Base-by-base conservation (phyloP, 2,113 vertebrate genomes). In the Strix uralensis region DNA sequence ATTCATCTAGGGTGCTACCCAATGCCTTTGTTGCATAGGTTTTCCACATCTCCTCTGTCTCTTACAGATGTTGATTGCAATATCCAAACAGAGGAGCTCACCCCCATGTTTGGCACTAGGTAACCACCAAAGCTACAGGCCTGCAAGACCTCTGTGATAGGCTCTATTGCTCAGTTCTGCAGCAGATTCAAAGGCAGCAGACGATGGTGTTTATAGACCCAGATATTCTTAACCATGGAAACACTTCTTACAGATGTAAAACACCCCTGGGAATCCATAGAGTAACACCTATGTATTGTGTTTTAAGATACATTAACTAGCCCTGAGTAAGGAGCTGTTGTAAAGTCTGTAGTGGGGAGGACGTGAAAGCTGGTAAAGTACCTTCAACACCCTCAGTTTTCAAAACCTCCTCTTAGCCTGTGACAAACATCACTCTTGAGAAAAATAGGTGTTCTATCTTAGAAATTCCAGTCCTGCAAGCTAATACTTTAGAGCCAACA, bases 391-490 rank as follows among this genome's bases (percentile, higher is more conserved):
- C 2, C 3, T 46, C 42, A 15, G 7, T 51, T 36, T 67, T 82
- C 12, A 32, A 61, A 84, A 40, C 7, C 7, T 36, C 8, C 27
- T 57, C 30, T 89, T 65, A 62, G 30, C 15, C 14, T 7, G 2
- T 12, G 18, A 20, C 7, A 59, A 44, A 30, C 7, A 21, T 14
- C 3, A 23, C 5, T 71, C 11, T 11, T 27, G 32, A 92, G n/a
- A 78, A 91, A 86, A 89, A 42, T 8, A 2, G 0, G 0, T 7
- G 0, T 29, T 86, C 32, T 59, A 0, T 23, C 42, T 67, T n/a
- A 29, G 27, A 73, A 65, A 81, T 79, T 67, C 30, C 25, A 65
- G 69, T 57, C 23, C 29, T 49, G 6, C 9, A 49, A 36, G 5
- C 3, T 86, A n/a, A 40, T 49, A 29, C 2, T 26, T 94, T n/a